Conservation (phyloP, 1,140 invertebrate species). For the Cydia pomonella region DNA sequence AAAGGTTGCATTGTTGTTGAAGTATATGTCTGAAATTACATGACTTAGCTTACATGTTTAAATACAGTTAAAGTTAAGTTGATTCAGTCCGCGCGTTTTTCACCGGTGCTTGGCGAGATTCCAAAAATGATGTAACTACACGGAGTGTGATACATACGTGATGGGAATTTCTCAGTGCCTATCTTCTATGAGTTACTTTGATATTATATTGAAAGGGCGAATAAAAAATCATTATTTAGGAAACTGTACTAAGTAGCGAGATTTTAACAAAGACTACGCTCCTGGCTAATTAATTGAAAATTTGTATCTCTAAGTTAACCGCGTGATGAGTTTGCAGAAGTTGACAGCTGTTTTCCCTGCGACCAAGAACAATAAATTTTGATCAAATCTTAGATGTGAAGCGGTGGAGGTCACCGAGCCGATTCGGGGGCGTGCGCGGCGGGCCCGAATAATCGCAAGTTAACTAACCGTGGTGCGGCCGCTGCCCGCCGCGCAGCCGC, state of each 20-base stretch:
- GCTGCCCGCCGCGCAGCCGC: slow-evolving; percentile 36
- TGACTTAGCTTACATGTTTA: slow-evolving; percentile 5
- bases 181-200: neutral
- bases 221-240: neutral
- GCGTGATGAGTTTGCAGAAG: slow-evolving; percentile 30
- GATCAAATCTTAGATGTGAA: slow-evolving; percentile 39
- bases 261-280: slow-evolving; percentile 3
- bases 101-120: slow-evolving; percentile 2
- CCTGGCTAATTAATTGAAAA: neutral
- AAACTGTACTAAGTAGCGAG: neutral
- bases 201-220: neutral
- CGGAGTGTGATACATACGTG: slow-evolving; percentile 30
- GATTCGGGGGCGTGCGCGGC: slow-evolving; percentile 24
- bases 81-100: neutral
- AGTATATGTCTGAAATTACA: neutral
- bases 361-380: slow-evolving; percentile 39
- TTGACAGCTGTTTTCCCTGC: slow-evolving; percentile 26
- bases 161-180: slow-evolving; percentile 21
- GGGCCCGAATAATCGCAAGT: slow-evolving; percentile 47
- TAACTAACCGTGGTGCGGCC: slow-evolving; percentile 54
- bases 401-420: slow-evolving; percentile 27
- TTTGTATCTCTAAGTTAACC: slow-evolving; percentile 23
- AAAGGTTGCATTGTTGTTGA: neutral
- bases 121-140: slow-evolving; percentile 18
- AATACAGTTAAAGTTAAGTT: slow-evolving; percentile 21